Evolutionary conservation across 2,113 vertebrate species (phyloP), one percentile per base, ranked within the genome.

Genomic region (Arenaria interpres): DNA sequence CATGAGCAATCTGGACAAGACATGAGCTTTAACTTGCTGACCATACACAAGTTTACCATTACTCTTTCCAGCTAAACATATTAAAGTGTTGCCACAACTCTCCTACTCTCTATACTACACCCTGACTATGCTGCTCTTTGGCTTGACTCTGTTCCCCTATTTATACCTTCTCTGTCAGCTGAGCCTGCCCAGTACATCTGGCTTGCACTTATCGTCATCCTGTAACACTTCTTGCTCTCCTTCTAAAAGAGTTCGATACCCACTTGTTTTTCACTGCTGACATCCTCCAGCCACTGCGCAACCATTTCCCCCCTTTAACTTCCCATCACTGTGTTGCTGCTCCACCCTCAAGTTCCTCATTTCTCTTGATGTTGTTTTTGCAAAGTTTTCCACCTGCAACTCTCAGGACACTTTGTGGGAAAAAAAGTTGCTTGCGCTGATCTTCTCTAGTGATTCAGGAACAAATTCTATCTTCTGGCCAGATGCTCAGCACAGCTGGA

Each of bases 291-390:
- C 84, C 66, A 78, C 76, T 66, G 12, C 85, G 92, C 77, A 96
- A 96, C 57, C 63, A 80, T 91, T 97, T 97, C 81, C 74, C 41
- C 68, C 73, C 12, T 67, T 89, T 78, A 82, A 73, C 82, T 97
- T 97, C 95, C 91, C 85, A 79, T 88, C 78, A 50, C 71, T 46
- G 8, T 51, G n/a, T 73, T 82, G 80, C 89, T 96, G 67, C 69
- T 87, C 91, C 77, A 96, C 86, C 89, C 89, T 91, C 81, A 79
- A 92, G 83, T 95, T 97, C 97, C 87, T 79, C 89, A 88, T 97
- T 96, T 95, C 51, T 93, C n/a, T 5, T 41, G 20, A 33, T 50
- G 63, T 66, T 53, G 35, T 74, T 91, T 79, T 89, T 77, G 84
- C 67, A 88, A 84, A 87, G 63, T 35, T 84, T 97, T 93, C 64